Percentiles rank a stretch among this genome's conserved stretches.
These are phyloP conservation scores for Eulemur rubriventer DNA, from an alignment of 2,797 vertebrate genomes.

Conservation along the genomic window DNA sequence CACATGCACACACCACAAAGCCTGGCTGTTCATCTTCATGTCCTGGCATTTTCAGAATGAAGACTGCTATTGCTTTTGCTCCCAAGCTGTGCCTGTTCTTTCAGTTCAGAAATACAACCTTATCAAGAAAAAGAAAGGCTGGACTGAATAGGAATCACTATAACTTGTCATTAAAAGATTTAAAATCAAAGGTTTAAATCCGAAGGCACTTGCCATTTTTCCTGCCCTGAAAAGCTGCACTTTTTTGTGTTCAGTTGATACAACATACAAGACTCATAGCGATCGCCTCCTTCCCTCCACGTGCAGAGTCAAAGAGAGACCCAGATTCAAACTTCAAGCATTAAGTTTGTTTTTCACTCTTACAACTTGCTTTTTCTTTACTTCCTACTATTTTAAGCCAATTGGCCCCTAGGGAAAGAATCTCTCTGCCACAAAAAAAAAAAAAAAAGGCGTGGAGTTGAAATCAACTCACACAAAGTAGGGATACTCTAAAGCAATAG, in stretches of 20 bases:
- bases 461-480: not conserved
- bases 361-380: not conserved
- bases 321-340: not conserved
- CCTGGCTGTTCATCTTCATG: not conserved
- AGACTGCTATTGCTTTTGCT: not conserved
- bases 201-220: not conserved
- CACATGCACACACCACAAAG: not conserved
- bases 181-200: not conserved
- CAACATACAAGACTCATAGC: fast-evolving
- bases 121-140: not conserved
- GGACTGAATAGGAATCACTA: not conserved
- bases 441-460: not conserved
- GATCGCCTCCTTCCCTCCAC: not conserved
- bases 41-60: not conserved
- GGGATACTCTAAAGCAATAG: not conserved
- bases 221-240: not conserved
- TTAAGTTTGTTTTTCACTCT: not conserved
- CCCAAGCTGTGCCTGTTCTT: not conserved
- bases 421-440: not conserved
- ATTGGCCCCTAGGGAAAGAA: not conserved
- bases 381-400: not conserved
- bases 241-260: not conserved
- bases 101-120: not conserved
- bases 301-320: not conserved
- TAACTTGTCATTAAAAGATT: not conserved